These are phyloP conservation scores for Hemistola chrysoprasaria DNA, from an alignment of 2,888 invertebrate species.

Conservation along the genomic window DNA sequence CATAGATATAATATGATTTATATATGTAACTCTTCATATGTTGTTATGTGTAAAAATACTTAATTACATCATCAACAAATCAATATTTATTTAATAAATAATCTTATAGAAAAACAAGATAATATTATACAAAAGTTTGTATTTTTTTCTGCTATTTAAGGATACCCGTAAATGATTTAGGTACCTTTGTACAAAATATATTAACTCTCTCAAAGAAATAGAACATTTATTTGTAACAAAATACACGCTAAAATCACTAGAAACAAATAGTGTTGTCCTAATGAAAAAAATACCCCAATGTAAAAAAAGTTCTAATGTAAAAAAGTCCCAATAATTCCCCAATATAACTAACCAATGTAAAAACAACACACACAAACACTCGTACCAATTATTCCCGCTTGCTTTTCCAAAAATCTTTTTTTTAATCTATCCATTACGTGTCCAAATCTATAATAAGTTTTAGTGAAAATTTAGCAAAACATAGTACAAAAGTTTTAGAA, in stretches of 20 bases:
- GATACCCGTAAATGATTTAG: conserved; percentile 58
- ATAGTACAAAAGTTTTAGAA: conserved; percentile 82
- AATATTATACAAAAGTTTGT: conserved; percentile 60
- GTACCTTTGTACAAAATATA: conserved; percentile 71
- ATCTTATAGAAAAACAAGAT: conserved; percentile 75
- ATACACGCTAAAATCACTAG: conserved; percentile 31
- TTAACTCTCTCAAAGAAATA: conserved; percentile 56
- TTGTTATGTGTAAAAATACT: conserved; percentile 79
- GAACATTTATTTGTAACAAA: conserved; percentile 31
- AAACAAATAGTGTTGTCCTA: no score
- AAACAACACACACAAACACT: conserved; percentile 28
- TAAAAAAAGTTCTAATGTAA: conserved; percentile 8
- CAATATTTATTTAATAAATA: conserved; percentile 75
- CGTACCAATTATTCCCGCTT: conserved; percentile 52
- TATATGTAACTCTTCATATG: conserved; percentile 71
- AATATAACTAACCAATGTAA: conserved; percentile 3
- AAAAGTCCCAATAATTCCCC: no score
- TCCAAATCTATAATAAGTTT: conserved; percentile 71
- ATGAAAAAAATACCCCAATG: no score
- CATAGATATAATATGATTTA: conserved; percentile 69
- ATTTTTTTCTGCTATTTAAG: conserved; percentile 39
- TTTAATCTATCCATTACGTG: conserved; percentile 65
- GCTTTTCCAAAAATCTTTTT: conserved; percentile 55
- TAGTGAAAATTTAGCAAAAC: conserved; percentile 82
- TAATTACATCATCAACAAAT: conserved; percentile 74